These are phyloP conservation scores for Erethizon dorsatum DNA, from an alignment of 2,797 vertebrate genomes.

Conservation along the genomic window DNA sequence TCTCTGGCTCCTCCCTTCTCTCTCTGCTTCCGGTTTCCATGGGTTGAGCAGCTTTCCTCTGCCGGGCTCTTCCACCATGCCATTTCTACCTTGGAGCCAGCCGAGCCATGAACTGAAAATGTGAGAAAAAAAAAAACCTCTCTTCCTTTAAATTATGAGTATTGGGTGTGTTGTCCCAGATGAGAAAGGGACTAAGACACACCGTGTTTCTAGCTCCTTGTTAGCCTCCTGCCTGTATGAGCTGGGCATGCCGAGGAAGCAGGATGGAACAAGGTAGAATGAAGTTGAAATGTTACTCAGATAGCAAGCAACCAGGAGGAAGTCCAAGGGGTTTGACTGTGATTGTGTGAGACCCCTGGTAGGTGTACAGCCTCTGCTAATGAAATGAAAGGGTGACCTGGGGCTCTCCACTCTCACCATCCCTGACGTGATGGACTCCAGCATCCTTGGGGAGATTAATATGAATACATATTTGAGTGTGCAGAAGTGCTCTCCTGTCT, in stretches of 20 bases:
- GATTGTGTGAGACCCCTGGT: neutral
- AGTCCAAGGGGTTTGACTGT: neutral
- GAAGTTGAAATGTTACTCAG: neutral
- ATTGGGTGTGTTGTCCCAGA: neutral
- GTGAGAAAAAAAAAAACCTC: neutral
- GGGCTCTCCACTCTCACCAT: fast-evolving
- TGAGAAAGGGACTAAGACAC: neutral
- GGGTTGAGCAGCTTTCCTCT: neutral
- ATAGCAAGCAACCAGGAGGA: neutral
- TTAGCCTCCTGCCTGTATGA: neutral
- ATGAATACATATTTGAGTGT: fast-evolving
- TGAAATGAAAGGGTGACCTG: neutral
- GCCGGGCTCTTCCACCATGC: neutral
- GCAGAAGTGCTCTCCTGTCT: fast-evolving
- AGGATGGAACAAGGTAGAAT: no score
- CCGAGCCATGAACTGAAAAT: neutral
- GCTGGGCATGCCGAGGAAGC: neutral
- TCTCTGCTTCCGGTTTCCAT: neutral
- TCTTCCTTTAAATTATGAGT: neutral
- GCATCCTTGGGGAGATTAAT: neutral
- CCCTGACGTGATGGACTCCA: neutral
- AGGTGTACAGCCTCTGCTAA: fast-evolving
- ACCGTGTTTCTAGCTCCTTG: neutral
- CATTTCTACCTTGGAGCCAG: neutral
- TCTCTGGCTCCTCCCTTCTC: neutral